Conservation (phyloP, 64 coral and sea anemone species). For the Porites australiensis region DNA sequence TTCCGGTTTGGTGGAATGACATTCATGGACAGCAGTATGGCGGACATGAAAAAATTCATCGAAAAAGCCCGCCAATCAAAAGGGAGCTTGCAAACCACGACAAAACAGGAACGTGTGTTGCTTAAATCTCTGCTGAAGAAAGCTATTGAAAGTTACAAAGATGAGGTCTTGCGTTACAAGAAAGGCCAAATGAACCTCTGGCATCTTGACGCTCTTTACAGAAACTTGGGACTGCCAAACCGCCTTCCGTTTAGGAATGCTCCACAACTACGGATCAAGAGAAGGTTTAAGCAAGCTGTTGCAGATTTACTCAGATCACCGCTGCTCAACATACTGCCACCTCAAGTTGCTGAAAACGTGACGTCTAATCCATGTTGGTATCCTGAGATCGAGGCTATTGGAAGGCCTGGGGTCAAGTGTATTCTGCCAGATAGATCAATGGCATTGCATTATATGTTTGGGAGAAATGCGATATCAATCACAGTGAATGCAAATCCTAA, state of each 20-base stretch:
- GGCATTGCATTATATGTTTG: conserved; percentile 82
- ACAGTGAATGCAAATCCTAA: conserved; percentile 60
- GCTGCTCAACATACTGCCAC: conserved; percentile 62
- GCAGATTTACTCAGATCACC: conserved; percentile 58
- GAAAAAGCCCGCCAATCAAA: conserved; percentile 18
- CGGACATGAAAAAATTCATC: conserved; percentile 81
- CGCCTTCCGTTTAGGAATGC: conserved; percentile 59
- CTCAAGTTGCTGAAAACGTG: conserved; percentile 64
- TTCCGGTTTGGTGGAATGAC: conserved; percentile 77
- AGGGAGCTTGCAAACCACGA: not conserved
- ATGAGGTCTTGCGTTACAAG: conserved; percentile 68
- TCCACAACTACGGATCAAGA: conserved; percentile 28
- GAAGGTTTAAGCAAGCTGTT: conserved; percentile 55
- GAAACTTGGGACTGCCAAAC: conserved; percentile 65
- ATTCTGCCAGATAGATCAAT: conserved; percentile 66
- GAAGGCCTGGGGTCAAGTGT: conserved; percentile 83
- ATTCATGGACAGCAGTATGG: conserved; percentile 72
- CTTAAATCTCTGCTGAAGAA: conserved; percentile 47
- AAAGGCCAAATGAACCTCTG: conserved; percentile 81
- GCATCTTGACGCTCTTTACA: conserved; percentile 84
- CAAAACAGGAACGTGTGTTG: not conserved
- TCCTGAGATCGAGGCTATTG: conserved; percentile 72
- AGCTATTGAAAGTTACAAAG: conserved; percentile 67
- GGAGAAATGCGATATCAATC: conserved; percentile 58
- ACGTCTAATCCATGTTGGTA: conserved; percentile 85